A percentile compares a stretch with the other conserved stretches of the same genome.
Evolutionary conservation across 37 sponge, comb jelly and placozoan species (phyloP).

Genomic region (Tethya wilhelma): DNA sequence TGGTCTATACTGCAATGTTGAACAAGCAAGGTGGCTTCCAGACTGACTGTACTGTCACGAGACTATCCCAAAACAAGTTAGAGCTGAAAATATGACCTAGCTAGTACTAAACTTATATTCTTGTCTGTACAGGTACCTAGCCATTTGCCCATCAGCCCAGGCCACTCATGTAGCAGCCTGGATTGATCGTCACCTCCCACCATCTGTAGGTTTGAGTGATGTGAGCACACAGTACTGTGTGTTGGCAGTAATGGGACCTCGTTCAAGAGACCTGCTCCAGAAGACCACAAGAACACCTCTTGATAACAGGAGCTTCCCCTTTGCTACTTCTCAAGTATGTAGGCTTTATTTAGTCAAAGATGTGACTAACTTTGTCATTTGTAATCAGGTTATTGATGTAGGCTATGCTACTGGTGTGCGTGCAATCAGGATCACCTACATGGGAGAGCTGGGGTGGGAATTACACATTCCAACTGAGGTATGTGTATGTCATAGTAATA

Average conservation of each 20-base stretch:
- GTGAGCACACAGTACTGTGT: slow-evolving; percentile 38
- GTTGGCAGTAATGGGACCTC: slow-evolving; percentile 64
- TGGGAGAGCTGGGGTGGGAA: slow-evolving; percentile 92
- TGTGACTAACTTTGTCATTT: neutral
- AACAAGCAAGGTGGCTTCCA: slow-evolving; percentile 81
- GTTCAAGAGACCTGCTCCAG: slow-evolving; percentile 27
- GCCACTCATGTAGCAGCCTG: slow-evolving; percentile 31
- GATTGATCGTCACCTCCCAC: slow-evolving; percentile 45
- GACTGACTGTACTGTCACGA: slow-evolving; percentile 64
- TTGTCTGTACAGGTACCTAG: slow-evolving; percentile 23
- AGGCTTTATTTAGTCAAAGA: neutral
- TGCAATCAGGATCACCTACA: slow-evolving; percentile 58
- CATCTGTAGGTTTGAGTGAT: slow-evolving; percentile 10
- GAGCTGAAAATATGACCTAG: neutral
- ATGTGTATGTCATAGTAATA: no score
- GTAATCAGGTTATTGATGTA: slow-evolving; percentile 42
- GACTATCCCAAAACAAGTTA: slow-evolving; percentile 52
- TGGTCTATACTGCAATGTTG: slow-evolving; percentile 84
- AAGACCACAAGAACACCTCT: slow-evolving; percentile 35
- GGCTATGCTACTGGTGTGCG: slow-evolving; percentile 52
- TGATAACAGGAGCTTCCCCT: slow-evolving; percentile 46
- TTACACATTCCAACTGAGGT: slow-evolving; percentile 81
- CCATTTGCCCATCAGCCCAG: slow-evolving; percentile 30
- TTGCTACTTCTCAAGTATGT: slow-evolving; percentile 41
- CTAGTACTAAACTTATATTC: no score